A percentile compares a stretch with the other conserved stretches of the same genome.
These are phyloP conservation scores for Acropternis orthonyx DNA, from an alignment of 2,797 vertebrate genomes.

Conservation along the genomic window DNA sequence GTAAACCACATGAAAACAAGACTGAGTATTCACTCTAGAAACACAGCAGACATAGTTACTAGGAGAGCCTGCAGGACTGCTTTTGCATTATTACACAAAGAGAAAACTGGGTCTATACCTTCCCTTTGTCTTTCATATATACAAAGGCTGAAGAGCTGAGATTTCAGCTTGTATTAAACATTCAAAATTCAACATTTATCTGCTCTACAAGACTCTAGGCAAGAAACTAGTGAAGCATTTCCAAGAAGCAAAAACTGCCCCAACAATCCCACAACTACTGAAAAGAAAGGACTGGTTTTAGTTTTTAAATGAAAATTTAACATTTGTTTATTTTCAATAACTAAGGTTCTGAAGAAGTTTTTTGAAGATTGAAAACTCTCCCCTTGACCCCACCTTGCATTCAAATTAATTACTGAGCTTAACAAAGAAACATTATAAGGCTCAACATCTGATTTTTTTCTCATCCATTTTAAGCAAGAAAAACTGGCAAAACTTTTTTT, in stretches of 20 bases:
- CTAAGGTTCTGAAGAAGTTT: neutral
- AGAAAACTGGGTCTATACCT: neutral
- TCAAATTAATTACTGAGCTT: neutral
- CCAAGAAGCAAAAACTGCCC: neutral
- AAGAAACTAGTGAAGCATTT: neutral
- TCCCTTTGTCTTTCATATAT: neutral
- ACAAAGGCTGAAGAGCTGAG: neutral
- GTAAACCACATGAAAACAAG: constrained; percentile 56
- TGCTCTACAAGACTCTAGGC: neutral
- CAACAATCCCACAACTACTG: neutral
- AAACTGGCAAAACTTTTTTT: neutral
- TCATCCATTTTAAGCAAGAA: neutral
- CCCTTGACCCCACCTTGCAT: fast-evolving
- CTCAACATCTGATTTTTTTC: neutral
- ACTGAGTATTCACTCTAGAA: constrained; percentile 30
- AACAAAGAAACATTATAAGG: neutral
- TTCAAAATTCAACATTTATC: neutral
- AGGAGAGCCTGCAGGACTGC: constrained; percentile 18
- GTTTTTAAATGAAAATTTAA: neutral
- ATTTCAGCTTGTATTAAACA: neutral
- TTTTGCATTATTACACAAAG: neutral
- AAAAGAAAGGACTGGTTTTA: neutral
- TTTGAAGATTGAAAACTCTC: neutral
- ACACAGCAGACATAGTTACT: neutral
- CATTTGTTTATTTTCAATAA: neutral